These are phyloP conservation scores for Orycteropus afer DNA, from an alignment of 2,113 vertebrate genomes.

Conservation along the genomic window DNA sequence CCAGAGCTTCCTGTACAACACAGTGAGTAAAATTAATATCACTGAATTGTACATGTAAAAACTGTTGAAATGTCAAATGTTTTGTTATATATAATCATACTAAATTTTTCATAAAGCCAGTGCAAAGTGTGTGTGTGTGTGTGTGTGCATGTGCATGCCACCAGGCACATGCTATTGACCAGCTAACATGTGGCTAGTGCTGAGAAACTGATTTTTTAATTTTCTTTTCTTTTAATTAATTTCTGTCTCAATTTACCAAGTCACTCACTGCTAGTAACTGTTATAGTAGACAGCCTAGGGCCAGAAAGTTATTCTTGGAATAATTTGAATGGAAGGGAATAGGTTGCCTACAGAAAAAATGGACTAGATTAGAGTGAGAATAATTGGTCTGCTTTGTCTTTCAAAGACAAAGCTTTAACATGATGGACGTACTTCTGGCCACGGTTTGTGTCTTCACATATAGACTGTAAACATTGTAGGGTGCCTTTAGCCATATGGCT, in stretches of 20 bases:
- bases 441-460: neutral
- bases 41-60: no score
- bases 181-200: neutral
- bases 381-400: neutral
- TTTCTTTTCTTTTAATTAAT: neutral
- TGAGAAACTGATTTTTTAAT: neutral
- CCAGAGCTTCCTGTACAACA: no score
- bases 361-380: neutral
- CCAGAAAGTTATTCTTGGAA: neutral
- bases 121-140: neutral
- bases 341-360: neutral
- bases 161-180: neutral
- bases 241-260: neutral
- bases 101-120: no score
- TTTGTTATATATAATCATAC: no score
- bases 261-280: neutral
- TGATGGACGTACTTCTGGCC: neutral
- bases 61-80: no score
- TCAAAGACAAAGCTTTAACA: neutral
- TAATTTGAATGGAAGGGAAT: neutral
- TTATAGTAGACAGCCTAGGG: neutral
- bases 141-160: no score
- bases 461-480: neutral
- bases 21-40: no score
- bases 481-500: neutral